These are phyloP conservation scores for Diplazon laetatorius DNA, from an alignment of 2,888 invertebrate species.

Conservation along the genomic window DNA sequence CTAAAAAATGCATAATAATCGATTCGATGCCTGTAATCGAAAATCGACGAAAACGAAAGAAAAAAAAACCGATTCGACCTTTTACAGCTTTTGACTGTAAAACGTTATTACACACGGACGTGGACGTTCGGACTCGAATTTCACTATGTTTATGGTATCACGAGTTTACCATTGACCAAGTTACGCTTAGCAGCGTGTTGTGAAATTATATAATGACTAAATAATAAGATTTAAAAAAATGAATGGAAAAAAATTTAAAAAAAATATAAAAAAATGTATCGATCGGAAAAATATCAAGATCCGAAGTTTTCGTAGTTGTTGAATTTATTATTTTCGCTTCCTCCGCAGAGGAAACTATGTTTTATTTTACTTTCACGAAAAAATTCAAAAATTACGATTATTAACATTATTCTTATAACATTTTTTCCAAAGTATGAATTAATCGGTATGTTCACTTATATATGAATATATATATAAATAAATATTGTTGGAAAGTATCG, in stretches of 20 bases:
- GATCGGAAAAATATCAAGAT: slow-evolving; percentile 1
- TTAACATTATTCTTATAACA: too few species aligned
- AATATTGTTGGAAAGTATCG: too few species aligned
- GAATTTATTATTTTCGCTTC: not conserved
- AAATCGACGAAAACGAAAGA: not conserved
- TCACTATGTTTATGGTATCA: slow-evolving; percentile 23
- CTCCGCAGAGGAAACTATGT: too few species aligned
- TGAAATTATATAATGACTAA: too few species aligned
- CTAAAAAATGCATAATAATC: slow-evolving; percentile 11
- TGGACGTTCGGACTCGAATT: slow-evolving; percentile 6
- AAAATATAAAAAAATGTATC: not conserved
- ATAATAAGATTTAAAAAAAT: too few species aligned
- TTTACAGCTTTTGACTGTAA: not conserved
- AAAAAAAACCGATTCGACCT: not conserved
- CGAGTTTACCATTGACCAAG: slow-evolving; percentile 1
- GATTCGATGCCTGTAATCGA: not conserved
- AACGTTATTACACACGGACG: not conserved
- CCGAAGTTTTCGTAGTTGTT: not conserved
- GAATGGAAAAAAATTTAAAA: too few species aligned
- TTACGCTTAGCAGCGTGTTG: too few species aligned
- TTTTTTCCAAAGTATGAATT: too few species aligned
- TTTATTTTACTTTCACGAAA: too few species aligned
- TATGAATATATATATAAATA: slow-evolving; percentile 18
- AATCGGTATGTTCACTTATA: slow-evolving; percentile 1
- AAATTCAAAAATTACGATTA: not conserved